Conservation (phyloP, 2,888 invertebrate genomes). For the Bembecia ichneumoniformis region DNA sequence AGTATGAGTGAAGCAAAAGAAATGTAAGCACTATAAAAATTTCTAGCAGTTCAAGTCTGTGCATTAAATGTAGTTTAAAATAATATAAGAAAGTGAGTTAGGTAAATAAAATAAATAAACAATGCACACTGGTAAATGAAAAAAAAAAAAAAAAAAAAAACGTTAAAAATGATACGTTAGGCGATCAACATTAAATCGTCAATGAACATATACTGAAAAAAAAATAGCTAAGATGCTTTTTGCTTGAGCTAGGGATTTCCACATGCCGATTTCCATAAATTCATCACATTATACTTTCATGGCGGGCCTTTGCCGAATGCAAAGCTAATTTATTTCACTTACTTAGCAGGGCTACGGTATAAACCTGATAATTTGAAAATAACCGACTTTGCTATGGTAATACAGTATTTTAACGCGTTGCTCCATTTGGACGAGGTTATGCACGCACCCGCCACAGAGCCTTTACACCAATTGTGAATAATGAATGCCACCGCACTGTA, state of each 20-base stretch:
- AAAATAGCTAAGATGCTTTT: too few relatives aligned
- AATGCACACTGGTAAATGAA: too few relatives aligned
- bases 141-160: too few relatives aligned
- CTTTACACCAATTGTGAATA: conserved; percentile 24
- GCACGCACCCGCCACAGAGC: conserved; percentile 7
- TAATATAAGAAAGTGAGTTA: too few relatives aligned
- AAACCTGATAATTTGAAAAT: conserved; percentile 24
- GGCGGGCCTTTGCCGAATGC: not conserved
- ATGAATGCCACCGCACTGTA: conserved; percentile 21
- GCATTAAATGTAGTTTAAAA: too few relatives aligned
- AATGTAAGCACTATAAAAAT: too few relatives aligned
- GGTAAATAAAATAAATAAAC: too few relatives aligned
- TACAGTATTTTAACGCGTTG: conserved; percentile 14
- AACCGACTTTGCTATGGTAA: conserved; percentile 17
- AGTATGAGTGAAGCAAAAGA: too few relatives aligned
- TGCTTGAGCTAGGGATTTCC: not conserved
- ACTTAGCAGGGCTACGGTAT: conserved; percentile 23
- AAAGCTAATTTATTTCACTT: conserved; percentile 1
- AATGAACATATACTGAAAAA: too few relatives aligned
- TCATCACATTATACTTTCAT: conserved; percentile 1
- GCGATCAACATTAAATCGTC: too few relatives aligned
- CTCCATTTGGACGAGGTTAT: conserved; percentile 8
- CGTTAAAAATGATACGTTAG: too few relatives aligned
- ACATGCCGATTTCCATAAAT: not conserved
- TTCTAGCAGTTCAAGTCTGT: too few relatives aligned